phyloP scores from a whole-genome alignment of 2,888 invertebrate genomes.

The Dione juno region DNA sequence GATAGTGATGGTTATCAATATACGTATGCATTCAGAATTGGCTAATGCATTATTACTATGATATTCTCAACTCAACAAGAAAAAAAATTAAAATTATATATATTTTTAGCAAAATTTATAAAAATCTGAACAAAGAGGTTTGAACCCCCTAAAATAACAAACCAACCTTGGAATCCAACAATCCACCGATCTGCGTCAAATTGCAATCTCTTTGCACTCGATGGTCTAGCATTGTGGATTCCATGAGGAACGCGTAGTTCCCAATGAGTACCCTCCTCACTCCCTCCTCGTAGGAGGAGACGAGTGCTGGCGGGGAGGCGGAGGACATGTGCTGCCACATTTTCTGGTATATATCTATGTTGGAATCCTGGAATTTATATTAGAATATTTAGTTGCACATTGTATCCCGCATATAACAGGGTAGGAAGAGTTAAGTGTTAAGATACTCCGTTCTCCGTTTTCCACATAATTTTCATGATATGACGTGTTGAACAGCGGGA shows the following conservation, averaged over 20 bases:
- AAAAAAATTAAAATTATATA: too few species aligned
- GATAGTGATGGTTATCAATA: too few species aligned
- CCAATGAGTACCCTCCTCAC: conserved; percentile 92
- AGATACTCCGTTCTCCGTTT: too few species aligned
- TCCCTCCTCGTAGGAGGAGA: conserved; percentile 95
- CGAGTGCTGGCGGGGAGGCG: conserved; percentile 89
- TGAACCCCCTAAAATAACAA: background rate
- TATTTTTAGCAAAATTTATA: too few species aligned
- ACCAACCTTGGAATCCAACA: conserved; percentile 76
- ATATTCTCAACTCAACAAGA: too few species aligned
- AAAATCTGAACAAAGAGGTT: too few species aligned
- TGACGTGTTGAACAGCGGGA: too few species aligned
- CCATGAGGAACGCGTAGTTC: conserved; percentile 99
- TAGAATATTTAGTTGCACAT: background rate
- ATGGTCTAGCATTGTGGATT: conserved; percentile 98
- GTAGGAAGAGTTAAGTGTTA: too few species aligned
- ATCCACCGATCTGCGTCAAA: conserved; percentile 97
- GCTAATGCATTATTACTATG: too few species aligned
- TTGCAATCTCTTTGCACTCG: conserved; percentile 97
- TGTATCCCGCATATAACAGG: too few species aligned
- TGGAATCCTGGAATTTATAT: conserved; percentile 87
- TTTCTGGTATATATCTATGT: conserved; percentile 94
- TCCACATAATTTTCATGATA: too few species aligned
- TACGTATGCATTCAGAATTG: too few species aligned
- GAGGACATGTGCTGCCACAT: conserved; percentile 98